Conservation (phyloP, 2,113 vertebrate species). For the Pachycephala philippinensis region DNA sequence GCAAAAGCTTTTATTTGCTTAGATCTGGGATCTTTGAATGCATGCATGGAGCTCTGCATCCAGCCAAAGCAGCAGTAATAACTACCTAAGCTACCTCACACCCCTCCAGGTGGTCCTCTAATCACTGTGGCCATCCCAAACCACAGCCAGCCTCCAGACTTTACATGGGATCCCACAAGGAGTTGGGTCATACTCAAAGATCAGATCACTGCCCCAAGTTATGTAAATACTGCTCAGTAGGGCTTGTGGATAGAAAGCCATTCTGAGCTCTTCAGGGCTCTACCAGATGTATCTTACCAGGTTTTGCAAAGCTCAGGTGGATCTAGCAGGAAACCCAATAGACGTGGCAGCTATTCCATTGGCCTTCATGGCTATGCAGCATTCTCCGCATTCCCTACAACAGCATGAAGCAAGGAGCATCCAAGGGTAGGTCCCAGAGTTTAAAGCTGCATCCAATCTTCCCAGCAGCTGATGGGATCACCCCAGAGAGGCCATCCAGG, state of each 20-base stretch:
- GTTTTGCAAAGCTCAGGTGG: neutral
- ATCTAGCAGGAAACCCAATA: neutral
- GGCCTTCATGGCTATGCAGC: accelerated
- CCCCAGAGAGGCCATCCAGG: accelerated
- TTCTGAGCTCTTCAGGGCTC: neutral
- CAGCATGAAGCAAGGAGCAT: neutral
- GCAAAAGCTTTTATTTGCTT: neutral
- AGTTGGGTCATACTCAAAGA: neutral
- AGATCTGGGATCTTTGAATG: neutral
- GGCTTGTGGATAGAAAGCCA: neutral
- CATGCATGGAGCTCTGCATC: accelerated
- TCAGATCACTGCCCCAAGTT: neutral
- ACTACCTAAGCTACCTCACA: neutral
- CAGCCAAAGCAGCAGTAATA: neutral
- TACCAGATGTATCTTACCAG: neutral
- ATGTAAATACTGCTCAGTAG: neutral
- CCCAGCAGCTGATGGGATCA: neutral
- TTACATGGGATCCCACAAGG: neutral
- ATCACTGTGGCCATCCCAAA: neutral
- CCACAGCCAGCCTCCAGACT: accelerated
- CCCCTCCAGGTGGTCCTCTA: neutral
- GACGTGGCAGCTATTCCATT: neutral
- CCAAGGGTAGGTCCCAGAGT: neutral
- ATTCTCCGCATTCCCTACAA: accelerated
- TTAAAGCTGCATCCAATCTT: neutral